phyloP scores from a whole-genome alignment of 2,797 vertebrate genomes.

The Adelosebastes latens region DNA sequence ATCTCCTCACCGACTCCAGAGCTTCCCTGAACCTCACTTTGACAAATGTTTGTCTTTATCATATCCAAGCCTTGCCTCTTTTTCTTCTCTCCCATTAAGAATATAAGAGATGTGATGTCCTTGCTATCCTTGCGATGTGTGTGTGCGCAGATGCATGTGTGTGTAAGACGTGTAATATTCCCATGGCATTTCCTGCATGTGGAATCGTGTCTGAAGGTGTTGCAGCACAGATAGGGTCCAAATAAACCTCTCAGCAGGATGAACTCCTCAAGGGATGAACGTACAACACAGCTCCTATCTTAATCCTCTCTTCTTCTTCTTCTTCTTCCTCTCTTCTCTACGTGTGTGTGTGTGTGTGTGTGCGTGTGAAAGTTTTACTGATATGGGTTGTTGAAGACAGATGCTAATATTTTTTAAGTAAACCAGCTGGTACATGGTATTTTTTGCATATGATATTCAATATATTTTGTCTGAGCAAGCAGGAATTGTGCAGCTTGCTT shows the following conservation, averaged over 20 bases:
- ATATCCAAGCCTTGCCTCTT: neutral
- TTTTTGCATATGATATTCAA: neutral
- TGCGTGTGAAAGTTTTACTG: neutral
- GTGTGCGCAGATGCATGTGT: neutral
- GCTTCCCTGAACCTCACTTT: neutral
- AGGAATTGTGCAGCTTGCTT: neutral
- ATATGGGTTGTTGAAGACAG: conserved; percentile 4
- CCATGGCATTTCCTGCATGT: neutral
- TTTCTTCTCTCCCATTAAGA: neutral
- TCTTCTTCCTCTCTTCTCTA: too few species aligned
- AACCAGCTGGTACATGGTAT: neutral
- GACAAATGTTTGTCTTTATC: neutral
- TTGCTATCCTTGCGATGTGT: neutral
- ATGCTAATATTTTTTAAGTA: neutral
- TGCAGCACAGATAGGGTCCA: conserved; percentile 7
- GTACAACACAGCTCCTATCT: conserved; percentile 12
- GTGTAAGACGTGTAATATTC: neutral
- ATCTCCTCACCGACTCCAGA: neutral
- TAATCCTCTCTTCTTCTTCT: conserved; percentile 20
- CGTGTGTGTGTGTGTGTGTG: neutral
- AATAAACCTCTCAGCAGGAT: conserved; percentile 20
- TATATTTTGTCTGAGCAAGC: neutral
- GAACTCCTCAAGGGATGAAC: conserved; percentile 19
- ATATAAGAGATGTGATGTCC: neutral
- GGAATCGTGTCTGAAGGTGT: conserved; percentile 3